A percentile compares a stretch with the other conserved stretches of the same genome.
Evolutionary conservation across 2,113 vertebrate species (phyloP).

Genomic region (Oplegnathus fasciatus): DNA sequence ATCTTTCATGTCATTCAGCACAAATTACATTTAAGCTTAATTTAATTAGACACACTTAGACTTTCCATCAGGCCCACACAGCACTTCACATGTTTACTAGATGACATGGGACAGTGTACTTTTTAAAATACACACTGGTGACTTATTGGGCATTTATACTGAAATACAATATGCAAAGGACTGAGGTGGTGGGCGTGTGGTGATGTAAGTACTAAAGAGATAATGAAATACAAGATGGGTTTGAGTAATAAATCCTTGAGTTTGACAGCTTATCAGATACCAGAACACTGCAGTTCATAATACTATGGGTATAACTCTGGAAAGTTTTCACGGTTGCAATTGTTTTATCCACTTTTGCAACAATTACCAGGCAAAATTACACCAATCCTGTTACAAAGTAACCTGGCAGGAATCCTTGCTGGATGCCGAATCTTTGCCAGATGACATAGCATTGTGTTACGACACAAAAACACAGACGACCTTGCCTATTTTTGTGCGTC

Average conservation of each 20-base stretch:
- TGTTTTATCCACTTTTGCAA: background rate
- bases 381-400: background rate
- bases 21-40: slow-evolving; percentile 35
- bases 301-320: background rate
- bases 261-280: background rate
- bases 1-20: slow-evolving; percentile 13
- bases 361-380: background rate
- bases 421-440: too few species aligned
- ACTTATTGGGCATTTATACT: background rate
- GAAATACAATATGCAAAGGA: background rate
- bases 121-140: background rate
- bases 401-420: background rate
- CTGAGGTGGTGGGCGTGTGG: background rate
- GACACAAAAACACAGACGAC: background rate
- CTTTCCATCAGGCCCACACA: background rate
- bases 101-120: background rate
- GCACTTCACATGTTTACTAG: slow-evolving; percentile 20
- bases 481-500: background rate
- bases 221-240: background rate
- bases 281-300: background rate
- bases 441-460: background rate
- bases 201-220: background rate
- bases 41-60: slow-evolving; percentile 17
- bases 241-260: background rate
- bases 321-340: background rate